phyloP scores from a whole-genome alignment of 1,140 invertebrate species.

The Trichoplusia ni region DNA sequence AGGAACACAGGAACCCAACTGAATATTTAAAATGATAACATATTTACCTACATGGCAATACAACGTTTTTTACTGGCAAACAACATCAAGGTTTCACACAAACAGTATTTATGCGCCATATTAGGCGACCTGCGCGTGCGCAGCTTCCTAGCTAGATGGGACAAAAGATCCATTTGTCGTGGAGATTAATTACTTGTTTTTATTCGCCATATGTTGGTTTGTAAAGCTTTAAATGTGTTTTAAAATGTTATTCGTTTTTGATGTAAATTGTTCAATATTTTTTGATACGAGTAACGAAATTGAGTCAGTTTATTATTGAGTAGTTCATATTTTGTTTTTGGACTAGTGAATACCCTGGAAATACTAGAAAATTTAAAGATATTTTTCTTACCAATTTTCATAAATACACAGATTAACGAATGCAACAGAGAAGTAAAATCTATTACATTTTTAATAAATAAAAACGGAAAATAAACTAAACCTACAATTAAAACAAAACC shows the following conservation, averaged over 20 bases:
- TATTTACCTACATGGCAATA: slow-evolving; percentile 6
- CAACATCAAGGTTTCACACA: not conserved
- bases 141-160: slow-evolving; percentile 26
- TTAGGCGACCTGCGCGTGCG: not conserved
- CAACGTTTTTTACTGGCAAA: slow-evolving; percentile 9
- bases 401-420: too few species aligned
- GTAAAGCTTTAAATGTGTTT: slow-evolving; percentile 8
- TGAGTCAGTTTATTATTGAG: too few species aligned
- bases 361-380: too few species aligned
- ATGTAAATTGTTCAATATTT: too few species aligned
- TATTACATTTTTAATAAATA: too few species aligned
- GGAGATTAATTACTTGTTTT: slow-evolving; percentile 22
- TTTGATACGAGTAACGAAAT: too few species aligned
- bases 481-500: not conserved
- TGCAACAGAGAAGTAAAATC: too few species aligned
- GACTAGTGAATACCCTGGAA: too few species aligned
- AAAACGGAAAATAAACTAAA: not conserved
- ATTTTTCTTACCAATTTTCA: too few species aligned
- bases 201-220: slow-evolving; percentile 20
- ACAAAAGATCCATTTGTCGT: slow-evolving; percentile 15
- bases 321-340: too few species aligned
- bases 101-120: slow-evolving; percentile 15
- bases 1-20: slow-evolving; percentile 1
- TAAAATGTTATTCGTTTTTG: too few species aligned
- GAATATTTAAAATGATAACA: slow-evolving; percentile 27